Evolutionary conservation across 2,888 invertebrate genomes (phyloP).

Genomic region (Alentia gelatinosa): DNA sequence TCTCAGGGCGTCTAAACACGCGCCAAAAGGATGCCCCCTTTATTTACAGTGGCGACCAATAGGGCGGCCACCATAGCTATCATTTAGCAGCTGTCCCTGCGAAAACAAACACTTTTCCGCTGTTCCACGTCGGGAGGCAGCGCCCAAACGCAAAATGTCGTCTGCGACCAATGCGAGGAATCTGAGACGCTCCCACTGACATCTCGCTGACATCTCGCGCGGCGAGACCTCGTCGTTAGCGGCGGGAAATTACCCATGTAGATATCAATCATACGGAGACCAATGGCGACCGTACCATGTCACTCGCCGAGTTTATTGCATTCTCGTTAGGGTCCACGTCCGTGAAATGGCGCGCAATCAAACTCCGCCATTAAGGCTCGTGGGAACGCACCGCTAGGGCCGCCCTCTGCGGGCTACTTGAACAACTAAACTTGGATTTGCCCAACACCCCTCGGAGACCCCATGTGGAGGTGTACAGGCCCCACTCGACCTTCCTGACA

Average conservation of each 20-base stretch:
- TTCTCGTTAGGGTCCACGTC: not conserved
- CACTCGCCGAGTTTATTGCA: conserved; percentile 8
- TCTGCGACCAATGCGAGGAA: not conserved
- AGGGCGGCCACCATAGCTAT: not conserved
- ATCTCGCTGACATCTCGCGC: not conserved
- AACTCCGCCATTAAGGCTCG: conserved; percentile 3
- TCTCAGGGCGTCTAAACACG: not conserved
- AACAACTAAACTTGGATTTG: not conserved
- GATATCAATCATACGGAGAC: not conserved
- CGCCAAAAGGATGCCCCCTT: not conserved
- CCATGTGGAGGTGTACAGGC: not conserved
- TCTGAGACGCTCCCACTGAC: not conserved
- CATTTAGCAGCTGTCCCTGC: not conserved
- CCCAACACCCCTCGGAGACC: not conserved
- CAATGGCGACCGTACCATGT: not conserved
- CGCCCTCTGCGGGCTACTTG: not conserved
- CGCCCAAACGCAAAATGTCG: not conserved
- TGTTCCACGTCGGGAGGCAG: not conserved
- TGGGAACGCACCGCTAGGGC: not conserved
- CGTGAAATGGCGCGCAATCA: conserved; percentile 35
- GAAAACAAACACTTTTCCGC: conserved; percentile 35
- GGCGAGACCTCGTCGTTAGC: not conserved
- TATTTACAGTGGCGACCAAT: not conserved
- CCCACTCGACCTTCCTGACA: conserved; percentile 19
- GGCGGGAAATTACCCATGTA: not conserved